These are phyloP conservation scores for Dasypolia templi DNA, from an alignment of 2,888 invertebrate species.

Conservation along the genomic window DNA sequence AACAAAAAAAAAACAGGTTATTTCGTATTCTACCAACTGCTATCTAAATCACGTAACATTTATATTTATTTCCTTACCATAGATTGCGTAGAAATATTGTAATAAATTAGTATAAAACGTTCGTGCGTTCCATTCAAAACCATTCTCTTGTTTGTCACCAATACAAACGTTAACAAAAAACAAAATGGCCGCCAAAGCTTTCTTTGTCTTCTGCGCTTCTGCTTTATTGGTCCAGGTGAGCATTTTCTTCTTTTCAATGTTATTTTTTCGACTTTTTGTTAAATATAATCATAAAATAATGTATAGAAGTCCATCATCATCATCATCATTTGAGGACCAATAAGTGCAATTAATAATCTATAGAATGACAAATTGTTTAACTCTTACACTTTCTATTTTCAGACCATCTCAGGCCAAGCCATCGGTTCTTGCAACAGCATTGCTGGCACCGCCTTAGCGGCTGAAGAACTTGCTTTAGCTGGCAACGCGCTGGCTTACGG, in stretches of 20 bases:
- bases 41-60: conserved; percentile 34
- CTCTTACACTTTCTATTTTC: neutral
- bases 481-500: conserved; percentile 42
- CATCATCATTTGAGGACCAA: neutral
- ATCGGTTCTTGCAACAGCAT: conserved; percentile 47
- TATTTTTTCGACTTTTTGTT: neutral
- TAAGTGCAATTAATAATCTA: neutral
- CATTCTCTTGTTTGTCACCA: conserved; percentile 45
- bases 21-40: neutral
- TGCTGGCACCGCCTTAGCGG: conserved; percentile 25
- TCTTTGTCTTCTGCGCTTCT: conserved; percentile 44
- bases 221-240: conserved; percentile 48
- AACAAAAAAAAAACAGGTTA: neutral
- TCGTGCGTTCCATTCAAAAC: neutral
- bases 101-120: conserved; percentile 55
- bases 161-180: conserved; percentile 14
- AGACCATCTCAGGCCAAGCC: conserved; percentile 53
- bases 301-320: no score
- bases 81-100: conserved; percentile 41
- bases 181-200: conserved; percentile 49
- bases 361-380: neutral
- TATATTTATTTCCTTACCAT: conserved; percentile 25
- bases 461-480: conserved; percentile 57
- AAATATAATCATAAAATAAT: neutral
- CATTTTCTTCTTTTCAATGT: neutral